Conservation (phyloP, 1,140 invertebrate species). For the Neodiprion pinetum region DNA sequence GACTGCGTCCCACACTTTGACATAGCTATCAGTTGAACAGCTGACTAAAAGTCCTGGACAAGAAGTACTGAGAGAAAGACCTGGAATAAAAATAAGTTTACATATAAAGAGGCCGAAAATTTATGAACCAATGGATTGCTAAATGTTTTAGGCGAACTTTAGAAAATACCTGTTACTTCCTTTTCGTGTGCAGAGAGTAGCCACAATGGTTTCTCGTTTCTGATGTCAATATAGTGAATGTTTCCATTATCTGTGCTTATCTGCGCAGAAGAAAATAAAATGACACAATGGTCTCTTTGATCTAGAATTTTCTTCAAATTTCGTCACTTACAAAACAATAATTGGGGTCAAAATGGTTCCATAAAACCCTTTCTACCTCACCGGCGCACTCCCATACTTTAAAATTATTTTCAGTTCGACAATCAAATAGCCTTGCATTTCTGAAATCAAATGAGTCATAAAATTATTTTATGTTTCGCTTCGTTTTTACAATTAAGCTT, state of each 20-base stretch:
- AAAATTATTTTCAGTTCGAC: slow-evolving; percentile 68
- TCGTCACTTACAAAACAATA: slow-evolving; percentile 72
- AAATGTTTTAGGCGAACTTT: too few relatives aligned
- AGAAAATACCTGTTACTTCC: slow-evolving; percentile 75
- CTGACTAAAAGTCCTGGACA: slow-evolving; percentile 77
- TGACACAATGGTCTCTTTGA: neutral
- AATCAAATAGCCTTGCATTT: slow-evolving; percentile 79
- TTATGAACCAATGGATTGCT: neutral
- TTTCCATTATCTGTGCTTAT: slow-evolving; percentile 81
- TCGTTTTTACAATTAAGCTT: neutral
- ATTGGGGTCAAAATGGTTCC: slow-evolving; percentile 80
- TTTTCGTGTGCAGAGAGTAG: slow-evolving; percentile 79
- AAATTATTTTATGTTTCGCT: slow-evolving; percentile 13
- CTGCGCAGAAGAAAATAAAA: slow-evolving; percentile 53
- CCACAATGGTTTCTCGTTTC: slow-evolving; percentile 78
- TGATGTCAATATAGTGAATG: slow-evolving; percentile 81
- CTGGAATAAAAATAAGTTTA: slow-evolving; percentile 50
- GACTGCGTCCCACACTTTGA: slow-evolving; percentile 82
- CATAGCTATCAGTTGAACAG: slow-evolving; percentile 72
- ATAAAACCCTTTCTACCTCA: slow-evolving; percentile 89
- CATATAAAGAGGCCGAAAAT: neutral
- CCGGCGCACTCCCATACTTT: slow-evolving; percentile 76
- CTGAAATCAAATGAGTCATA: slow-evolving; percentile 57
- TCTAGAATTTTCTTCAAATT: slow-evolving; percentile 12
- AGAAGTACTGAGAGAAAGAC: slow-evolving; percentile 71